Evolutionary conservation across 2,797 vertebrate genomes (phyloP), one percentile per base, ranked within the genome.

Genomic region (Xiphophorus birchmanni): DNA sequence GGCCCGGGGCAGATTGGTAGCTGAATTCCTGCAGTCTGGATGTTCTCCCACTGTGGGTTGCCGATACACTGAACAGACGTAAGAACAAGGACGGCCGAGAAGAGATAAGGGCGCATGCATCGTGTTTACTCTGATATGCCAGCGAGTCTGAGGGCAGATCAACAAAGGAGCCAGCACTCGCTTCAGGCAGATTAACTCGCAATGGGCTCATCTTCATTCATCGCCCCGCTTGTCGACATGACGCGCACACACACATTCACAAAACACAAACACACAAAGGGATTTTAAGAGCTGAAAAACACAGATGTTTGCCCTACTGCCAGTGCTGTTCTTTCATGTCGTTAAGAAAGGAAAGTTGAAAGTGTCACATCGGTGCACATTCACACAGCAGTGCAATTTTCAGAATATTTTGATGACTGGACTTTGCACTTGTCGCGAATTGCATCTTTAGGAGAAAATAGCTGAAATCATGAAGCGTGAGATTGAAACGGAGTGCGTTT

Each of bases 201-300:
- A 87, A 88, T 82, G 48, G 80, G 76, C 87, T 91, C 90, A 89
- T 93, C 83, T 86, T 86, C 87, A 90, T 93, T 91, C 84, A 88
- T 87, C 76, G 40, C 78, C 50, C 48, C 1, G 48, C 78, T 84
- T 60, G 63, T 87, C 88, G 54, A 82, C 23, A n/a, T 76, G 73
- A 74, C 11, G 0, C 79, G 18, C 67, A 13, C 81, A 69, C 48
- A 74, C 78, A 78, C 58, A 58, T 17, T 23, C 78, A 76, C 26
- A 32, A 40, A 26, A 85, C 9, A 82, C 63, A 78, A 4, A 82
- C 45, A 6, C 69, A 79, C 48, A 52, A 67, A 48, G 13, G 2
- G 26, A 29, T 11, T 23, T 37, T 37, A 78, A 45, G n/a, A 60
- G 47, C 47, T 10, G 42, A 56, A 75, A 69, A 79, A 45, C 75